Conservation (phyloP, 2,888 invertebrate genomes). For the Sicus ferrugineus region DNA sequence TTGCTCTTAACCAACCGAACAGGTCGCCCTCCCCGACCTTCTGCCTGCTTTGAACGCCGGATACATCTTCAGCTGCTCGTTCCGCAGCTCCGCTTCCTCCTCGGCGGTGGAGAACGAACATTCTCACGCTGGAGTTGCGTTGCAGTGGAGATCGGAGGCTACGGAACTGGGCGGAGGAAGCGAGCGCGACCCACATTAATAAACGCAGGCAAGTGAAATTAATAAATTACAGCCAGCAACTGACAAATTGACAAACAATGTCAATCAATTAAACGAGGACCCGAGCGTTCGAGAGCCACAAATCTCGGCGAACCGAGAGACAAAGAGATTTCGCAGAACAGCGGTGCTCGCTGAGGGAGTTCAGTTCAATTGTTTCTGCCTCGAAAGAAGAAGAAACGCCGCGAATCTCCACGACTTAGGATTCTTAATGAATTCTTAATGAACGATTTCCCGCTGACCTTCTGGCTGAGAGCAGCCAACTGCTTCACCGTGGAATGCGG, state of each 20-base stretch:
- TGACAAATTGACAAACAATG: slow-evolving; percentile 46
- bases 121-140: not conserved
- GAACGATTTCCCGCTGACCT: slow-evolving; percentile 24
- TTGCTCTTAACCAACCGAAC: too few relatives aligned
- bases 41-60: too few relatives aligned
- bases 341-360: not conserved
- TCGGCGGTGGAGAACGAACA: not conserved
- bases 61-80: too few relatives aligned
- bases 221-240: slow-evolving; percentile 13
- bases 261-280: slow-evolving; percentile 43
- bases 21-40: too few relatives aligned
- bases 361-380: too few relatives aligned
- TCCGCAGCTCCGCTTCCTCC: too few relatives aligned
- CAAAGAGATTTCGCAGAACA: slow-evolving; percentile 17
- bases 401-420: too few relatives aligned
- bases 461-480: not conserved
- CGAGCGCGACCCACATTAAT: too few relatives aligned
- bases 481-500: too few relatives aligned
- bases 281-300: not conserved
- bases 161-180: too few relatives aligned
- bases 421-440: slow-evolving; percentile 8
- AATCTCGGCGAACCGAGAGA: slow-evolving; percentile 2
- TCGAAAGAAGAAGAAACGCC: not conserved
- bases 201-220: not conserved
- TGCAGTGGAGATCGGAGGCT: not conserved